These are phyloP conservation scores for Nycticryphes semicollaris DNA, from an alignment of 2,113 vertebrate genomes.

Conservation along the genomic window DNA sequence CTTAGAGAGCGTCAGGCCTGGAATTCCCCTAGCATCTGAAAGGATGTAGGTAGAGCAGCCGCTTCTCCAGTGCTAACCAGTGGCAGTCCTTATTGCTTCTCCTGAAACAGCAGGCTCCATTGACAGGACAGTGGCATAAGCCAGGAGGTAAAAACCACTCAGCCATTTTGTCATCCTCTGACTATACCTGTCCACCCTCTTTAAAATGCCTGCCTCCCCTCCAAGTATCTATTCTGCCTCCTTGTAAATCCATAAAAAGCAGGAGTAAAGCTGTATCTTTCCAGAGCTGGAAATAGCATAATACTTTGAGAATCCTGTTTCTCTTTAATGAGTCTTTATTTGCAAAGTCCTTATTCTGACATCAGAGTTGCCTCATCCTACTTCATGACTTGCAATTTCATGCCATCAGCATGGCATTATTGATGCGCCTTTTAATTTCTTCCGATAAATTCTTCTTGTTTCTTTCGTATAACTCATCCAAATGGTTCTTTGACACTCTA, in stretches of 20 bases:
- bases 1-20: background rate
- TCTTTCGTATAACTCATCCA: background rate
- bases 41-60: background rate
- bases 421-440: background rate
- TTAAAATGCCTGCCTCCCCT: background rate
- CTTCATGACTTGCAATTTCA: background rate
- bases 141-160: background rate
- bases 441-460: background rate
- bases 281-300: background rate
- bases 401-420: background rate
- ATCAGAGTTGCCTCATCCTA: background rate
- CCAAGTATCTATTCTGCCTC: background rate
- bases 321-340: background rate
- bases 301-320: background rate
- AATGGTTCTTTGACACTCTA: background rate
- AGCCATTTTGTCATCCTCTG: background rate
- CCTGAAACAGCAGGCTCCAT: background rate
- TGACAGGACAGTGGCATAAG: background rate
- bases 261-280: background rate
- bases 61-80: background rate
- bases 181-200: background rate
- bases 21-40: background rate
- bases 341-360: background rate
- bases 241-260: background rate
- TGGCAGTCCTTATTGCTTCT: background rate